Evolutionary conservation across 2,888 invertebrate species (phyloP).

Genomic region (Melanophora roralis): DNA sequence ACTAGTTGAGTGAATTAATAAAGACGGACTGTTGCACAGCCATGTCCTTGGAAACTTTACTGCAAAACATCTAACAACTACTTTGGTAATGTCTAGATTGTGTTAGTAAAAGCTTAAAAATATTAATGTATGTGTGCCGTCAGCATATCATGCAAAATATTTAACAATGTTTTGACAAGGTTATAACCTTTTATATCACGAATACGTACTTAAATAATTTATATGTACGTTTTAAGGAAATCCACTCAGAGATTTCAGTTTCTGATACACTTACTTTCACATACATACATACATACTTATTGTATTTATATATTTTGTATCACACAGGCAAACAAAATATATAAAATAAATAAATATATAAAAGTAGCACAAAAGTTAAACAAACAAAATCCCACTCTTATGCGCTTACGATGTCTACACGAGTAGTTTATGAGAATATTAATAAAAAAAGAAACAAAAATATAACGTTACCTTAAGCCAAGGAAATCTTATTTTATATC

Average conservation of each 20-base stretch:
- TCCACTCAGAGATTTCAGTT: neutral
- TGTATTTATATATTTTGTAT: slow-evolving; percentile 11
- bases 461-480: neutral
- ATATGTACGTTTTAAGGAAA: slow-evolving; percentile 19
- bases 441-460: neutral
- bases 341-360: slow-evolving; percentile 16
- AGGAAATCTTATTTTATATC: slow-evolving; percentile 27
- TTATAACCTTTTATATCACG: slow-evolving; percentile 49
- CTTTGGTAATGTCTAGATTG: neutral
- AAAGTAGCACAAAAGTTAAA: slow-evolving; percentile 17
- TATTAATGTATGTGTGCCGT: neutral
- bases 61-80: neutral
- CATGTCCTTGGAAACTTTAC: slow-evolving; percentile 45
- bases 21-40: slow-evolving; percentile 54
- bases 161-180: slow-evolving; percentile 50
- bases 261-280: neutral
- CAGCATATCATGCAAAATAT: slow-evolving; percentile 2
- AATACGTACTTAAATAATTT: neutral
- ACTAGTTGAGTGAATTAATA: neutral
- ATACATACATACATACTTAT: neutral
- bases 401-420: neutral
- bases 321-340: too few relatives aligned
- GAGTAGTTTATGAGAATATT: neutral
- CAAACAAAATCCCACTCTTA: neutral
- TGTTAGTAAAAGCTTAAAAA: neutral